phyloP scores from a whole-genome alignment of 2,888 invertebrate species.

The Parnassius apollo region DNA sequence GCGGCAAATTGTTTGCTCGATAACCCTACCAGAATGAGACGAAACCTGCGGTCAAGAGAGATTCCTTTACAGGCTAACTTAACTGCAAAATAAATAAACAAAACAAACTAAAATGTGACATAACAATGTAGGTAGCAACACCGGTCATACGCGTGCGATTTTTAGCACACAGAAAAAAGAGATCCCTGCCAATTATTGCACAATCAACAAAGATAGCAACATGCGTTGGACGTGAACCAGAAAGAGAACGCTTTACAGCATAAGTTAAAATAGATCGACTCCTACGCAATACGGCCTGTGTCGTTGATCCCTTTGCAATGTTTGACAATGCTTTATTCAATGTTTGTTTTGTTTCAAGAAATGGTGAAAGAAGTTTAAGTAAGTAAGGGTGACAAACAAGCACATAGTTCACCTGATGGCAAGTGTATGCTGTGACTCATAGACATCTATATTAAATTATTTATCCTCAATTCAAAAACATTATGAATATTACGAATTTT shows the following conservation, averaged over 20 bases:
- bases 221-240: constrained; percentile 31
- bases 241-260: constrained; percentile 45
- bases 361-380: background rate
- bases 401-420: too few relatives aligned
- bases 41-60: too few relatives aligned
- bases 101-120: constrained; percentile 11
- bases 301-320: constrained; percentile 71
- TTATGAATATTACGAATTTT: too few relatives aligned
- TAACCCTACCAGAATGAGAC: too few relatives aligned
- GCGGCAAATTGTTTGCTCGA: too few relatives aligned
- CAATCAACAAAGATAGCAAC: constrained; percentile 52
- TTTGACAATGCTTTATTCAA: constrained; percentile 49
- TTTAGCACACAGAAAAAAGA: constrained; percentile 66
- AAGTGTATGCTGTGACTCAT: too few relatives aligned
- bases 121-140: constrained; percentile 13
- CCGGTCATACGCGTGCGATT: constrained; percentile 66
- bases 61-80: too few relatives aligned
- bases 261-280: constrained; percentile 69
- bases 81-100: background rate
- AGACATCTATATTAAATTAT: too few relatives aligned
- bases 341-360: constrained; percentile 43
- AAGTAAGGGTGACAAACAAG: too few relatives aligned
- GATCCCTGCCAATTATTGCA: constrained; percentile 73
- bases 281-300: constrained; percentile 68
- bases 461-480: too few relatives aligned